Evolutionary conservation across 2,113 vertebrate species (phyloP).

Genomic region (Varanus komodoensis): DNA sequence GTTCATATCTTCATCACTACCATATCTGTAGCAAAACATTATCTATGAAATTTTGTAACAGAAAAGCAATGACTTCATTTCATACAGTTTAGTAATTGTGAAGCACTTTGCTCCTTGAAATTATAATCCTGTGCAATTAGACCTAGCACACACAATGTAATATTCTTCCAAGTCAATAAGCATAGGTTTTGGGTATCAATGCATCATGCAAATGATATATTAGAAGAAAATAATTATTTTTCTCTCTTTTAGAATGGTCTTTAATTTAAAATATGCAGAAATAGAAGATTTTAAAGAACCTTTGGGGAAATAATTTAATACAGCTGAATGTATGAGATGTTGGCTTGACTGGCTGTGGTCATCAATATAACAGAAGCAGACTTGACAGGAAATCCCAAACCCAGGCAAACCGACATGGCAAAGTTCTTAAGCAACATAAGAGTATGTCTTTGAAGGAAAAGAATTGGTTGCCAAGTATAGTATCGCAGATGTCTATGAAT

Average conservation of each 20-base stretch:
- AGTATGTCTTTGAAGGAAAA: constrained; percentile 29
- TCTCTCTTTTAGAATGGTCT: not conserved
- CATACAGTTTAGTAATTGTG: not conserved
- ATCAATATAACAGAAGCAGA: not conserved
- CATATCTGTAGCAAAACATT: not conserved
- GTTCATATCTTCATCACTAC: not conserved
- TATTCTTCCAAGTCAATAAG: not conserved
- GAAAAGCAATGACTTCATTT: not conserved
- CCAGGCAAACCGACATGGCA: not conserved
- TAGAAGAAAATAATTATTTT: not conserved
- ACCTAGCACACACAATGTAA: not conserved
- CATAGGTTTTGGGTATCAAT: not conserved
- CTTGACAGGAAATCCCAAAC: constrained; percentile 40
- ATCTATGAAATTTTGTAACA: not conserved
- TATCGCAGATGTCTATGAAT: constrained; percentile 55
- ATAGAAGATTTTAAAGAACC: not conserved
- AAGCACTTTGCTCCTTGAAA: not conserved
- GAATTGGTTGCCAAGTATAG: constrained; percentile 27
- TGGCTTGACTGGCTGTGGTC: not conserved
- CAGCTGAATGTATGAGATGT: not conserved
- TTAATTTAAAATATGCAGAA: not conserved
- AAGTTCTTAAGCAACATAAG: not conserved
- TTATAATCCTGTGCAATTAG: not conserved
- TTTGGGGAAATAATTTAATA: not conserved
- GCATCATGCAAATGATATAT: not conserved